Conservation (phyloP, 2,113 vertebrate genomes). For the Burhinus oedicnemus region DNA sequence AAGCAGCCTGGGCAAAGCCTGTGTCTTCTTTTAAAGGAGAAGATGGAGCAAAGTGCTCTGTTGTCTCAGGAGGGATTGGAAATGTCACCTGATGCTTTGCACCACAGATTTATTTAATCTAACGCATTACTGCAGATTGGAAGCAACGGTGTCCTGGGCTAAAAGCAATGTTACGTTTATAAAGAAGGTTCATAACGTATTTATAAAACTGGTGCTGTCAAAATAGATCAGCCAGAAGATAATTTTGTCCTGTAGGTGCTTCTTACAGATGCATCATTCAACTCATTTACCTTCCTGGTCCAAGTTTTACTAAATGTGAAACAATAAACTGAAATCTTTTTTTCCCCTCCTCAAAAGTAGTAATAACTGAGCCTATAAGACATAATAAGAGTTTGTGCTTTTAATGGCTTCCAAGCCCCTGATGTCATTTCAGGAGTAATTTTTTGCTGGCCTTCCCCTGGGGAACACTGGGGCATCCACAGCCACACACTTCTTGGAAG, state of each 20-base stretch:
- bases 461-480: not conserved
- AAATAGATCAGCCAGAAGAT: not conserved
- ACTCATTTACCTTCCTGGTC: not conserved
- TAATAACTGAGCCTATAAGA: not conserved
- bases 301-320: not conserved
- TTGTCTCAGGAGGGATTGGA: not conserved
- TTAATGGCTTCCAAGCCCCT: not conserved
- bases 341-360: not conserved
- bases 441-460: not conserved
- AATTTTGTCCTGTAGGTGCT: not conserved
- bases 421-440: not conserved
- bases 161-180: not conserved
- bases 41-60: not conserved
- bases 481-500: not conserved
- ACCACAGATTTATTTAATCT: not conserved
- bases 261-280: not conserved
- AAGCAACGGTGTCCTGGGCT: not conserved
- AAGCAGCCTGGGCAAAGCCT: not conserved
- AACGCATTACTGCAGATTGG: not conserved
- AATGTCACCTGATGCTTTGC: not conserved
- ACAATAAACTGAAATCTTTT: not conserved
- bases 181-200: not conserved
- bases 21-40: not conserved
- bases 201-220: not conserved
- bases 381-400: not conserved